Evolutionary conservation across 2,797 vertebrate genomes (phyloP), one percentile per base, ranked within the genome.

Genomic region (Acrossocheilus wenchowensis): DNA sequence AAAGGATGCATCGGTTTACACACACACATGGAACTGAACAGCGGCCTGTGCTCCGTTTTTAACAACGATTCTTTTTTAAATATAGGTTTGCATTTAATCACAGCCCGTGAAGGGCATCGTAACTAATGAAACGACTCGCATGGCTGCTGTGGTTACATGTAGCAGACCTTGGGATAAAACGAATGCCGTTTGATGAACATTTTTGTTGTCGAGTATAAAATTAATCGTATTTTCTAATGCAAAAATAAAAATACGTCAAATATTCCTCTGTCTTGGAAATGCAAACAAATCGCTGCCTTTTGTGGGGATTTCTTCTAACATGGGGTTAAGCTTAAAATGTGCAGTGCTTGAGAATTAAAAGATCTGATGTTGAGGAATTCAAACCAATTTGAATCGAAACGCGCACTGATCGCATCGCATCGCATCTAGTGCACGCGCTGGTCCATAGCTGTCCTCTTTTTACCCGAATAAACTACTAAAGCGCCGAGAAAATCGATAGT

Each of bases 1-100:
- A 62, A 48, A 21, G 34, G 73, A 41, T 74, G 78, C 9, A 64
- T 86, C 54, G 75, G 34, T 85, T 79, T 60, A 21, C 43, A 77
- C 15, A 77, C 15, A 57, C 83, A 48, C 50, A 84, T 78, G 36
- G 62, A 78, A 43, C 2, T 34, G n/a, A 54, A 69, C 36, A 23
- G 64, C 62, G 83, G 83, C 83, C 83, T 78, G 74, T 15, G 36
- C 48, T 57, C 11, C 23, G 11, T 10, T 78, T 69, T 12, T 11
- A 75, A 36, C 57, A 75, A 36, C 57, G 15, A 64, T 64, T 12
- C 1, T 43, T 19, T 30, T 23, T 36, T n/a, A 6, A 5, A 66
- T 68, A 23, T 15, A 48, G 48, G 64, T 21, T 52, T 6, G 45
- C 17, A 14, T 68, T 30, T 41, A 30, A 30, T 26, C 45, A 41